These are phyloP conservation scores for Gasterosteus aculeatus DNA, from an alignment of 2,113 vertebrate species.

Conservation along the genomic window DNA sequence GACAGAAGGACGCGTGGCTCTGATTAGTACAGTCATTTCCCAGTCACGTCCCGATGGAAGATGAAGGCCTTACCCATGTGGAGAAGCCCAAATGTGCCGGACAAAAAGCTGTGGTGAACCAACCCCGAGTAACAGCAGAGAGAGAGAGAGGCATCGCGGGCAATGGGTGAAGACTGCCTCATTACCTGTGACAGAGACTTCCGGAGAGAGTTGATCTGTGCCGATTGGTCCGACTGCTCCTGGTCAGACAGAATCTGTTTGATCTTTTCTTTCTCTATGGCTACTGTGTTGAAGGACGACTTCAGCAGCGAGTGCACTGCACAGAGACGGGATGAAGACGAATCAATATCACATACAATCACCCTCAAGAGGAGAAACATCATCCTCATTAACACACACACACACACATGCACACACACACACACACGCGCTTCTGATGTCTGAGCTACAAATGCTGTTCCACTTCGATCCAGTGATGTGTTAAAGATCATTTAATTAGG, in stretches of 20 bases:
- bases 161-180: constrained; percentile 13
- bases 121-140: neutral
- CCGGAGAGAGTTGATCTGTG: constrained; percentile 91
- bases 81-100: constrained; percentile 1
- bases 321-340: constrained; percentile 27
- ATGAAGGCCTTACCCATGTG: neutral
- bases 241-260: constrained; percentile 95
- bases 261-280: constrained; percentile 99
- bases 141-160: constrained; percentile 23
- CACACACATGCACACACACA: neutral
- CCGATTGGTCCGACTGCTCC: constrained; percentile 88
- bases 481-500: neutral
- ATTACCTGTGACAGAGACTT: constrained; percentile 97
- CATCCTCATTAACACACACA: neutral
- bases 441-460: neutral
- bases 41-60: neutral
- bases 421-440: neutral
- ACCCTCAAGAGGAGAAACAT: neutral
- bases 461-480: neutral
- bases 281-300: constrained; percentile 98
- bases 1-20: neutral
- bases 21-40: constrained; percentile 16
- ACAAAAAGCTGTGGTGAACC: constrained; percentile 11
- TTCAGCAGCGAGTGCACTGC: constrained; percentile 97
- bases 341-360: neutral